Evolutionary conservation across 2,113 vertebrate genomes (phyloP).

Genomic region (Hymenochirus boettgeri): DNA sequence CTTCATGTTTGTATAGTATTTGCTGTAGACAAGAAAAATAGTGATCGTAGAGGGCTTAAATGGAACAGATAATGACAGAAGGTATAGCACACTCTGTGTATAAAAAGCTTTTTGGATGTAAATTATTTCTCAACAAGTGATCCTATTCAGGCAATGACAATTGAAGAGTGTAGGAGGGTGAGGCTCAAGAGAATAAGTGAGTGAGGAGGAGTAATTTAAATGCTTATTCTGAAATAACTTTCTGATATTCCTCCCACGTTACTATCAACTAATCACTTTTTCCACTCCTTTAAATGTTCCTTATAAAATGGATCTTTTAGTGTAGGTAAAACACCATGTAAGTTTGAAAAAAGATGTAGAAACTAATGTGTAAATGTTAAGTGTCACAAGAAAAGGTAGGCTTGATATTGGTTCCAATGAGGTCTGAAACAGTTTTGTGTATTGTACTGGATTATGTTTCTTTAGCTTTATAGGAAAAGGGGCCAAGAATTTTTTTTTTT

Average conservation of each 20-base stretch:
- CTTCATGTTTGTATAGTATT: neutral
- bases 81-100: constrained; percentile 18
- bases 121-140: constrained; percentile 22
- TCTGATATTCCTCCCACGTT: constrained; percentile 26
- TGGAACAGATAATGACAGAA: constrained; percentile 23
- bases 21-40: no score
- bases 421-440: no score
- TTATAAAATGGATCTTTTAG: neutral
- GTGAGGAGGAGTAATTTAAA: constrained; percentile 33
- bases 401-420: no score
- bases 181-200: constrained; percentile 30
- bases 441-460: no score
- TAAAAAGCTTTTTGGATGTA: constrained; percentile 30
- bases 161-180: constrained; percentile 34
- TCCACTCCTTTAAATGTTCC: neutral
- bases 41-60: constrained; percentile 5
- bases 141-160: constrained; percentile 32
- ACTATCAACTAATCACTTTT: constrained; percentile 29
- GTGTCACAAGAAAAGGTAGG: no score
- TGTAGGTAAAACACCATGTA: neutral
- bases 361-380: no score
- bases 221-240: constrained; percentile 32
- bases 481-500: no score
- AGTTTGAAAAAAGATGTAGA: no score
- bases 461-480: no score